Base-by-base conservation (phyloP, 2,888 invertebrate genomes). In the Drosophila lutescens region DNA sequence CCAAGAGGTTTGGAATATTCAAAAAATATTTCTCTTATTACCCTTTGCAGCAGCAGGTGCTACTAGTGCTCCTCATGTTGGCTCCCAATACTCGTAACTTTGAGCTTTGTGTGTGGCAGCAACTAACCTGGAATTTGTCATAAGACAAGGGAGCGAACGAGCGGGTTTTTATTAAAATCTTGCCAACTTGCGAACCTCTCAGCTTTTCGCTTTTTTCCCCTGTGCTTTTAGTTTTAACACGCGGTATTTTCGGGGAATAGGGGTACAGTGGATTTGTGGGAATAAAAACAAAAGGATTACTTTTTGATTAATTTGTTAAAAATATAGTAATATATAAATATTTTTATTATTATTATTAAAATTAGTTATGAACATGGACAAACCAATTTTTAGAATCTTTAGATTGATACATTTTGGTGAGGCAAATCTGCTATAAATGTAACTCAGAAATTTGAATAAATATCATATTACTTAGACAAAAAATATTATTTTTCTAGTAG, bases 101-200 rank as follows among this genome's bases (percentile, higher is more conserved):
- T 47, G 32, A 32, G 51, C 72, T 58, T 68, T 68, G 55, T 68
- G 46, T 53, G 62, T 71, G 61, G 38, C 54, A 70, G 23, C 43
- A 63, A 63, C 74, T 55, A 73, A 70, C 70, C 43, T 46, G 69
- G 55, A 76, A 88, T 86, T 76, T 86, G 70, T 76, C 72, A 86
- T 83, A 84, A 82, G 78, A 51, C 63, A 47, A 54, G 77, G 70
- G 55, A 38, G 76, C 43, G 15, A 15, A 38, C 30, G 17, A 30
- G 38, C 10, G 23, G 61, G 61, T 63, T 88, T 81, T 86, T 86
- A 88, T 80, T 88, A 83, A 86, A 75, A 75, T 71, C 71, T 78
- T 73, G 54, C 46, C 50, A 53, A 51, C 76, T 30, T 57, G 44
- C 50, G 12, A 23, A 73, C 30, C 40, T 47, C 65, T 74, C 56